A percentile compares a stretch with the other conserved stretches of the same genome.
phyloP scores from a whole-genome alignment of 2,113 vertebrate species.

The Bujurquina vittata region DNA sequence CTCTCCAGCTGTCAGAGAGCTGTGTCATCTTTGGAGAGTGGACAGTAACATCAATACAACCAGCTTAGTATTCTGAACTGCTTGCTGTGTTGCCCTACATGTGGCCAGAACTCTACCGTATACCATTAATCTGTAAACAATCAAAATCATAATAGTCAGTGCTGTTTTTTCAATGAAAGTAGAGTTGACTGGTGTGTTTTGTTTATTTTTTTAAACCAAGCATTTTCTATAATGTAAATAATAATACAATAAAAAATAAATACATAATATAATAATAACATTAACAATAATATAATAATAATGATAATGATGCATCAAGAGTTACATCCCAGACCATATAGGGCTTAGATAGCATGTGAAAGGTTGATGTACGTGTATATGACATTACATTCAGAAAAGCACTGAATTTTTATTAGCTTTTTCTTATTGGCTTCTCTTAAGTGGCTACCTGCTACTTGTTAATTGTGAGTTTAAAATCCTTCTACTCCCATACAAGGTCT shows the following conservation, averaged over 20 bases:
- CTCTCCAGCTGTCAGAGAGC: conserved; percentile 1
- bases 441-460: too few species aligned
- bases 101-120: not conserved
- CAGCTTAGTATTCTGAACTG: conserved; percentile 41
- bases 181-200: not conserved
- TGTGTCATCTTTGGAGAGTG: not conserved
- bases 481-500: too few species aligned
- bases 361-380: too few species aligned
- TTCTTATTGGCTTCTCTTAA: too few species aligned
- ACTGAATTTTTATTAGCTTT: too few species aligned
- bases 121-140: not conserved
- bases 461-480: too few species aligned
- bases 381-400: too few species aligned
- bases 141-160: not conserved
- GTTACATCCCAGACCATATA: too few species aligned
- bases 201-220: not conserved
- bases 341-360: too few species aligned
- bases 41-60: conserved; percentile 31
- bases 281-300: too few species aligned
- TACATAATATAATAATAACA: too few species aligned
- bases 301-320: not conserved
- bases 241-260: too few species aligned
- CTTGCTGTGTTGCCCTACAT: conserved; percentile 34
- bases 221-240: not conserved
- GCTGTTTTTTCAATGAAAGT: not conserved